Conservation (phyloP, 2,113 vertebrate genomes). For the Hystrix brachyura region DNA sequence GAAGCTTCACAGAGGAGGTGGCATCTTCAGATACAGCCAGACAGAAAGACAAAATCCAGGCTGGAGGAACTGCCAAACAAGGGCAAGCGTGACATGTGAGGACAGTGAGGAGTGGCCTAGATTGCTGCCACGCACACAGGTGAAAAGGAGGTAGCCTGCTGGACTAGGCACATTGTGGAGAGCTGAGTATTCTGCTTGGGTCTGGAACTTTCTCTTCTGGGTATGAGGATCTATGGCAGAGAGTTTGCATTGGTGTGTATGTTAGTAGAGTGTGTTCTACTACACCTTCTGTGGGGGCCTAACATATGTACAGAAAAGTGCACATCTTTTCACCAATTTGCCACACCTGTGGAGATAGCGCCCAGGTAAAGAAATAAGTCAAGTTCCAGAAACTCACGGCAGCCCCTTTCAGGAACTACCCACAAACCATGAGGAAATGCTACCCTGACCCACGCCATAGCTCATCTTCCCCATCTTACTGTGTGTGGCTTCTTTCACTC, state of each 20-base stretch:
- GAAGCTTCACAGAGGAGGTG: background rate
- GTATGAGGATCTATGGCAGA: background rate
- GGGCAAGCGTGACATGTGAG: background rate
- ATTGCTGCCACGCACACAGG: no score
- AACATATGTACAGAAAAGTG: background rate
- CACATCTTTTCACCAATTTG: slow-evolving; percentile 12
- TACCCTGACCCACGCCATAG: background rate
- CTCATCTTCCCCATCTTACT: background rate
- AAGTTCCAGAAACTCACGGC: background rate
- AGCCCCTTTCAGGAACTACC: background rate
- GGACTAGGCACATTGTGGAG: background rate
- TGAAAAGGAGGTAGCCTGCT: background rate
- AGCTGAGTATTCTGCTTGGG: background rate
- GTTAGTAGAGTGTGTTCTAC: background rate
- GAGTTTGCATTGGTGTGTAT: background rate
- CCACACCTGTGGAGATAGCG: background rate
- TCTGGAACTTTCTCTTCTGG: background rate
- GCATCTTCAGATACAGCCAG: background rate
- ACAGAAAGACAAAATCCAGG: background rate
- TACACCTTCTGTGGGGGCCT: slow-evolving; percentile 26
- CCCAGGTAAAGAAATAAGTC: background rate
- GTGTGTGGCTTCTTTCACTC: background rate
- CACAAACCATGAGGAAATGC: background rate
- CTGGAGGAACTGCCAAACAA: background rate
- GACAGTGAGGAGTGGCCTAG: background rate